These are phyloP conservation scores for Phodopus roborovskii DNA, from an alignment of 2,113 vertebrate genomes.

Conservation along the genomic window DNA sequence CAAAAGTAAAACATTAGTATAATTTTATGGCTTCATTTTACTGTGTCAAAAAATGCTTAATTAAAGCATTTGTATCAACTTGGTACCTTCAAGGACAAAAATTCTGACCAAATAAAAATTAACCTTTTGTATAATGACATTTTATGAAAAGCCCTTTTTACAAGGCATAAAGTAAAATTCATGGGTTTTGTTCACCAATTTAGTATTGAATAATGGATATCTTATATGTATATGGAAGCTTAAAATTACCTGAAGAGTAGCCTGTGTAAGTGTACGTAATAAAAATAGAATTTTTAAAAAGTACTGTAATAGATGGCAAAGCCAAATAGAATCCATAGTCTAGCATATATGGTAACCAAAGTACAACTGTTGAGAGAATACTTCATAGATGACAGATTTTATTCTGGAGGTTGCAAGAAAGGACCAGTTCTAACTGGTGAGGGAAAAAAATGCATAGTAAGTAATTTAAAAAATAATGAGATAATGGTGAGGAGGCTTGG, in stretches of 20 bases:
- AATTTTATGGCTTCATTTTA: conserved; percentile 44
- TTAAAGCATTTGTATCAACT: conserved; percentile 29
- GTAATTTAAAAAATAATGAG: background rate
- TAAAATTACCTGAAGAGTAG: conserved; percentile 3
- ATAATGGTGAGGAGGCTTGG: background rate
- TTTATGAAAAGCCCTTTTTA: conserved; percentile 25
- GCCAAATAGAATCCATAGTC: background rate
- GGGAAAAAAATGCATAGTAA: background rate
- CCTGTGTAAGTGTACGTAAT: background rate
- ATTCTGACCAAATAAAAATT: conserved; percentile 41
- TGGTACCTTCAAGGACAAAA: conserved; percentile 52
- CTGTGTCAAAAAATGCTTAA: background rate
- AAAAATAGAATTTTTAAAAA: background rate
- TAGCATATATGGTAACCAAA: background rate
- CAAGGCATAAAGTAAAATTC: conserved; percentile 5
- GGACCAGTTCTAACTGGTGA: background rate
- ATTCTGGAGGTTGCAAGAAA: background rate
- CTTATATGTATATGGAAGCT: background rate
- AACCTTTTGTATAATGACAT: background rate
- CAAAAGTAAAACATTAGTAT: conserved; percentile 21
- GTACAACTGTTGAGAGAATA: background rate
- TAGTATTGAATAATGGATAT: background rate
- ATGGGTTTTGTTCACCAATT: background rate
- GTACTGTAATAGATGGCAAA: background rate
- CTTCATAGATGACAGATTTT: background rate